Conservation (phyloP, 2,113 vertebrate genomes). For the Furnarius figulus region DNA sequence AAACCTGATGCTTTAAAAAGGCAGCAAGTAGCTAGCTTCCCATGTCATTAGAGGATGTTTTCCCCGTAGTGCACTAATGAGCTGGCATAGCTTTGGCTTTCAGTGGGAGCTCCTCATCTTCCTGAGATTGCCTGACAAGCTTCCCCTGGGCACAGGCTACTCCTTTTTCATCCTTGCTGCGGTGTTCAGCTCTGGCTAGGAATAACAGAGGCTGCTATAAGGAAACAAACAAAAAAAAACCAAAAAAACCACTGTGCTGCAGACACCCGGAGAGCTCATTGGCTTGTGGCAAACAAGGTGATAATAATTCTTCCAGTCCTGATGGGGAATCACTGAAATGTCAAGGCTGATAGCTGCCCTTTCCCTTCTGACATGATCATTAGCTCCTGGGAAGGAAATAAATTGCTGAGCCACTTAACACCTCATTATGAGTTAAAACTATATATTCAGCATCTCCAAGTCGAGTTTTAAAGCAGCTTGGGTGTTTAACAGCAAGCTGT, state of each 20-base stretch:
- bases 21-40: not conserved
- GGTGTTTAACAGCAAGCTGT: not conserved
- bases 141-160: not conserved
- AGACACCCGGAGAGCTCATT: not conserved
- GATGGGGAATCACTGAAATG: not conserved
- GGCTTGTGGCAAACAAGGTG: not conserved
- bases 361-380: not conserved
- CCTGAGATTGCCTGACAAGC: not conserved
- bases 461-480: not conserved
- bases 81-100: not conserved
- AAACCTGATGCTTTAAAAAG: not conserved
- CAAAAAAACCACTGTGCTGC: not conserved
- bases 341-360: not conserved
- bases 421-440: not conserved
- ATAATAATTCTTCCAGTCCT: not conserved
- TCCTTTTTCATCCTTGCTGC: not conserved
- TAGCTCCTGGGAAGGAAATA: not conserved
- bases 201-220: not conserved
- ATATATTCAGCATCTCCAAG: not conserved
- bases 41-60: not conserved
- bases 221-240: too few species aligned
- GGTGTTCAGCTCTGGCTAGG: not conserved
- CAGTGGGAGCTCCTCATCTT: not conserved
- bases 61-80: not conserved
- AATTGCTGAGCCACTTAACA: not conserved